phyloP scores from a whole-genome alignment of 2,113 vertebrate genomes.

The Xyrauchen texanus region DNA sequence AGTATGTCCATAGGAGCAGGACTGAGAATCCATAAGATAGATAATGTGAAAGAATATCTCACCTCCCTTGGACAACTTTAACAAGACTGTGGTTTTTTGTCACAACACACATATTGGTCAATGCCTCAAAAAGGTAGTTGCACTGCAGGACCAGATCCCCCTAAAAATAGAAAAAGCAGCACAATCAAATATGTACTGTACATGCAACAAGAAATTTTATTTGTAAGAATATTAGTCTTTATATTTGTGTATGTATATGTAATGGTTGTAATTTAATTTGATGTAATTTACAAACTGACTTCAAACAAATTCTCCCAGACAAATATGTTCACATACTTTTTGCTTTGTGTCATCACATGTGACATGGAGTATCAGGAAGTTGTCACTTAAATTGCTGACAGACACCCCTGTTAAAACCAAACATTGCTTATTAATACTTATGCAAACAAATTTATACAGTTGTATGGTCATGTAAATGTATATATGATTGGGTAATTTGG shows the following conservation, averaged over 20 bases:
- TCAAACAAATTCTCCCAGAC: not conserved
- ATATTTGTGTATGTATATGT: too few species aligned
- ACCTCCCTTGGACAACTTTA: constrained; percentile 86
- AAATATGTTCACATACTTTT: constrained; percentile 69
- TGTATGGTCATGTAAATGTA: too few species aligned
- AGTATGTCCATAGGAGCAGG: too few species aligned
- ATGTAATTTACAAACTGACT: not conserved
- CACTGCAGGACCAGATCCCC: constrained; percentile 79
- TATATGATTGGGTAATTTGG: too few species aligned
- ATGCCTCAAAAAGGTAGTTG: constrained; percentile 72
- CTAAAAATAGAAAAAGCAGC: constrained; percentile 58
- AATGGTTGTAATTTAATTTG: too few species aligned
- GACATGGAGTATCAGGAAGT: constrained; percentile 79
- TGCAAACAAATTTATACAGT: too few species aligned
- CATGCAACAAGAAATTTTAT: too few species aligned
- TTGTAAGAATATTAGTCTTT: too few species aligned
- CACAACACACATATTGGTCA: constrained; percentile 78
- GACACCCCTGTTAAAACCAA: constrained; percentile 74
- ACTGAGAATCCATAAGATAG: too few species aligned
- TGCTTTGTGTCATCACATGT: constrained; percentile 73
- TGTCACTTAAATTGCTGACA: constrained; percentile 77
- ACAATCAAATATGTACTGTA: not conserved
- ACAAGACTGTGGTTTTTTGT: constrained; percentile 72
- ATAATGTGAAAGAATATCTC: constrained; percentile 31
- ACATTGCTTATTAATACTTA: not conserved